phyloP scores from a whole-genome alignment of 2,113 vertebrate genomes.

The Tetraodon nigroviridis region DNA sequence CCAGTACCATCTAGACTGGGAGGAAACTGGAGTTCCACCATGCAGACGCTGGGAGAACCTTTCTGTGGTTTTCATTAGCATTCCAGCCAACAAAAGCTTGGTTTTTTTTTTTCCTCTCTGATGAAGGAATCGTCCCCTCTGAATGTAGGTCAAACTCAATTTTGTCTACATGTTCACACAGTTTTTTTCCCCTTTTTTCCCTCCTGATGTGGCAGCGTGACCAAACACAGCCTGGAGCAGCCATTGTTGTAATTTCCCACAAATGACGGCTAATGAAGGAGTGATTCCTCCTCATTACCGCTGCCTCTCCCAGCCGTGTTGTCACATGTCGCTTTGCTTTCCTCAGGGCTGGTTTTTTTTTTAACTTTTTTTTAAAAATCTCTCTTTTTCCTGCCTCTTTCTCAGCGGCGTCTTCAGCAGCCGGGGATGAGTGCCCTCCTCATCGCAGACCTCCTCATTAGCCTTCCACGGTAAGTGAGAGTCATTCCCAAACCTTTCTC shows the following conservation, averaged over 20 bases:
- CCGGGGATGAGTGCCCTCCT: constrained; percentile 28
- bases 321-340: constrained; percentile 24
- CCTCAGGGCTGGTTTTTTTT: constrained; percentile 4
- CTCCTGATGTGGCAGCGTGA: constrained; percentile 42
- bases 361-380: neutral
- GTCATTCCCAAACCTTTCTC: constrained; percentile 62
- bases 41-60: no score
- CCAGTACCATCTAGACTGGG: no score
- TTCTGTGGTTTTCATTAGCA: no score
- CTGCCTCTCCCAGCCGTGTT: constrained; percentile 32
- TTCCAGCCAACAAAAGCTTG: no score
- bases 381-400: neutral
- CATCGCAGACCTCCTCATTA: constrained; percentile 36
- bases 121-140: neutral
- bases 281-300: constrained; percentile 39
- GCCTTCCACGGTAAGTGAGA: constrained; percentile 53
- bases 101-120: no score
- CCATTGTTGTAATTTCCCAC: constrained; percentile 49
- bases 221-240: constrained; percentile 56
- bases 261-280: constrained; percentile 68
- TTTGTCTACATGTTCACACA: constrained; percentile 23
- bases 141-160: constrained; percentile 34
- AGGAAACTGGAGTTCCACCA: no score
- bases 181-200: constrained; percentile 3
- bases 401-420: constrained; percentile 18